Conservation (phyloP, 2,797 vertebrate species). For the Crocidura indochinensis region DNA sequence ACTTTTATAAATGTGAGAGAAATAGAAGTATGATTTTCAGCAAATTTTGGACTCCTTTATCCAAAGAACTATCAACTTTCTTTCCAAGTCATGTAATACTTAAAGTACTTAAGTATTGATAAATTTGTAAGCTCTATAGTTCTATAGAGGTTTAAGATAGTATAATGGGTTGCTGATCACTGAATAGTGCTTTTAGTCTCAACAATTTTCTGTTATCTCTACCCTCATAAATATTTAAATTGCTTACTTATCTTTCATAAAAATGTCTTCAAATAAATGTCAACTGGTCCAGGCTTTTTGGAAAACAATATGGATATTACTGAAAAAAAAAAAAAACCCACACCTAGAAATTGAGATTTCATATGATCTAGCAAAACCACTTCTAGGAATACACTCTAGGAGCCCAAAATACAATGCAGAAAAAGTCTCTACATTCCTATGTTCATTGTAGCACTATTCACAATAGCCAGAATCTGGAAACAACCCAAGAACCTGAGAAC, state of each 20-base stretch:
- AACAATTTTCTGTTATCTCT: slow-evolving; percentile 41
- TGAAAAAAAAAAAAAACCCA: no score
- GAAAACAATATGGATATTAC: no score
- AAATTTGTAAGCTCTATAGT: no score
- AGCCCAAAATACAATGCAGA: no score
- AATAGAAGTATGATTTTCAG: slow-evolving; percentile 23
- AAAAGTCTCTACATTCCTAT: no score
- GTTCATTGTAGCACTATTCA: no score
- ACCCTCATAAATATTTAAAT: not conserved
- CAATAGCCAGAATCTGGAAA: no score
- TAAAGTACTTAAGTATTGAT: not conserved
- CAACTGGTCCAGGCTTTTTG: no score
- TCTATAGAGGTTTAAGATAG: not conserved
- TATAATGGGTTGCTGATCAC: not conserved
- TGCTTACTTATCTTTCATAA: slow-evolving; percentile 40
- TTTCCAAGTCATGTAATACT: not conserved
- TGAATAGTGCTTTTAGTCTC: not conserved
- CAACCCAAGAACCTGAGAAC: no score
- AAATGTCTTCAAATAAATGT: slow-evolving; percentile 33
- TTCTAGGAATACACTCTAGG: no score
- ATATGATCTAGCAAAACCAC: no score
- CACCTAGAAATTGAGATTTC: no score
- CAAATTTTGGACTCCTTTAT: not conserved
- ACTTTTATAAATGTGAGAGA: not conserved
- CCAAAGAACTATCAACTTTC: slow-evolving; percentile 20